These are phyloP conservation scores for Aurelia sp. DNA, from an alignment of 30 jellyfish, hydroid and myxozoan genomes.

Conservation along the genomic window DNA sequence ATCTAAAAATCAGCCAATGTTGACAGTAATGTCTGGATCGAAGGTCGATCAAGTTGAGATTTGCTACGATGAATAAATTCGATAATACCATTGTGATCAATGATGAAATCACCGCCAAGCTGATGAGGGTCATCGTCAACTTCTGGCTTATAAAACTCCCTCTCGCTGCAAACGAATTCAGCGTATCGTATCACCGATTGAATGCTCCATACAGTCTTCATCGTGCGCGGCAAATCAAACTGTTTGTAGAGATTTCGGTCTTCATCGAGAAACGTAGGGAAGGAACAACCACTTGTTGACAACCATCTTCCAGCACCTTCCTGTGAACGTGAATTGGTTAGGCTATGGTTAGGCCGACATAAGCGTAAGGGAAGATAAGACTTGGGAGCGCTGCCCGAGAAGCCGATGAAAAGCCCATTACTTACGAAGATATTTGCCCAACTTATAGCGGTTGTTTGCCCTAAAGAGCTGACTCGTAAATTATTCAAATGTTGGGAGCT, in stretches of 20 bases:
- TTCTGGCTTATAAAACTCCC: conserved; percentile 62
- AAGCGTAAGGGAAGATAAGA: too few species aligned
- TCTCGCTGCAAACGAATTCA: conserved; percentile 59
- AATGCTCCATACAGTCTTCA: conserved; percentile 79
- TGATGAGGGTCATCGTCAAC: conserved; percentile 94
- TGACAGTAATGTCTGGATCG: conserved; percentile 23
- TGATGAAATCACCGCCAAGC: conserved; percentile 91
- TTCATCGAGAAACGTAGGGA: conserved; percentile 74
- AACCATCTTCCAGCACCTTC: conserved; percentile 75
- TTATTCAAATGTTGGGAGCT: too few species aligned
- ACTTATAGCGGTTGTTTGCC: too few species aligned
- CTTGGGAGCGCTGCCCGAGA: too few species aligned
- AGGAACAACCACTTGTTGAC: conserved; percentile 64
- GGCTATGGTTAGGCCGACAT: too few species aligned
- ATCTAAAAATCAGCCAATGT: conserved; percentile 4
- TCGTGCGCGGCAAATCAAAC: conserved; percentile 61
- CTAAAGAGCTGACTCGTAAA: too few species aligned
- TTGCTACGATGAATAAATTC: conserved; percentile 65
- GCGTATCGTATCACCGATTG: conserved; percentile 71
- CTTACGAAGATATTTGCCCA: too few species aligned
- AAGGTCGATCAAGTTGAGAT: conserved; percentile 82
- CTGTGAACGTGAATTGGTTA: background rate
- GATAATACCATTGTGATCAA: conserved; percentile 43
- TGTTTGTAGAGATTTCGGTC: conserved; percentile 70
- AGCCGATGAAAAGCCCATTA: too few species aligned